These are phyloP conservation scores for Tenebrio molitor DNA, from an alignment of 1,140 invertebrate genomes.

Conservation along the genomic window DNA sequence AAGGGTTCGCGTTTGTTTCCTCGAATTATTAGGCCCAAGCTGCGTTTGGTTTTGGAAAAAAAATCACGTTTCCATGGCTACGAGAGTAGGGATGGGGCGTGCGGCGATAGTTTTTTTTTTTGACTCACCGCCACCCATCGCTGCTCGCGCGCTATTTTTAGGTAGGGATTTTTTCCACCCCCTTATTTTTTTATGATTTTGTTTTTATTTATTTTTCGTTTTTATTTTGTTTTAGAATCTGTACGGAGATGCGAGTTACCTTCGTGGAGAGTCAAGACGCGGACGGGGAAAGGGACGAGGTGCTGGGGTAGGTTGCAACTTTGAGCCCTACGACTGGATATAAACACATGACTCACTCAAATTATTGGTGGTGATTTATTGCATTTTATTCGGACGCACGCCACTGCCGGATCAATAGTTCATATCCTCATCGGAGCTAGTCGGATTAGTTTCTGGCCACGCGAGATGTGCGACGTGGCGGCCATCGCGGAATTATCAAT, in stretches of 20 bases:
- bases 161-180: not conserved
- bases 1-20: not conserved
- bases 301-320: constrained; percentile 63
- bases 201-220: constrained; percentile 61
- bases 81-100: not conserved
- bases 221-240: constrained; percentile 67
- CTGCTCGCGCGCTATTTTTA: not conserved
- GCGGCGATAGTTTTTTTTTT: constrained; percentile 1
- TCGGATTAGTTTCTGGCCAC: constrained; percentile 1
- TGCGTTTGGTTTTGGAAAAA: too few relatives aligned
- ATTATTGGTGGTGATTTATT: constrained; percentile 44
- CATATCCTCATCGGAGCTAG: not conserved
- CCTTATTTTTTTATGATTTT: constrained; percentile 52
- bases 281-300: constrained; percentile 66
- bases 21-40: constrained; percentile 13
- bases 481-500: not conserved
- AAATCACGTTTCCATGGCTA: not conserved
- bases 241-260: constrained; percentile 64
- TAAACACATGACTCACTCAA: constrained; percentile 41
- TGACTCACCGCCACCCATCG: not conserved
- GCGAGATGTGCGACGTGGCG: too few relatives aligned
- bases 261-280: constrained; percentile 64
- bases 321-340: constrained; percentile 21
- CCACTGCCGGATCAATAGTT: constrained; percentile 14
- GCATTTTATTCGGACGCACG: constrained; percentile 35